Evolutionary conservation across 2,113 vertebrate genomes (phyloP).

Genomic region (Ceuthmochares aereus): DNA sequence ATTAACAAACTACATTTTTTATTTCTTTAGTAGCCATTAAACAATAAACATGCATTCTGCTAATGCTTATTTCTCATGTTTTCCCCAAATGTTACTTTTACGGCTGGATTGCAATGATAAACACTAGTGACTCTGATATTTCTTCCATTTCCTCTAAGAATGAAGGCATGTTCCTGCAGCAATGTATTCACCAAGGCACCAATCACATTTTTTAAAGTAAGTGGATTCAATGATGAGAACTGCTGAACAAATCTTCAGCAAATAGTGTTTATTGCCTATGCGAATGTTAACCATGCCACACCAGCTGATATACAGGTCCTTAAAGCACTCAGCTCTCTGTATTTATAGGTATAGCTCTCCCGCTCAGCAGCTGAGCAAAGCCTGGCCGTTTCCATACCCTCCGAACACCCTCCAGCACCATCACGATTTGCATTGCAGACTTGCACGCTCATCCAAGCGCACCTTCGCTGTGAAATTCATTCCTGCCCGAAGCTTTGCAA

Average conservation of each 20-base stretch:
- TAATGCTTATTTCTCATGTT: conserved; percentile 39
- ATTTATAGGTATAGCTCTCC: conserved; percentile 19
- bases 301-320: conserved; percentile 23
- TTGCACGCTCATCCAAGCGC: accelerated
- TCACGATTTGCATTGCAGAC: neutral
- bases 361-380: neutral
- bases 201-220: conserved; percentile 58
- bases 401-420: conserved; percentile 39
- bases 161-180: neutral
- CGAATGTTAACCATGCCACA: neutral
- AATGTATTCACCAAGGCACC: conserved; percentile 21
- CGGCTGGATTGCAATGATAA: conserved; percentile 22
- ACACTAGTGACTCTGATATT: neutral
- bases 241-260: conserved; percentile 49
- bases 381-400: conserved; percentile 19
- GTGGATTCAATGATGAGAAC: conserved; percentile 58
- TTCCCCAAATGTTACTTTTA: conserved; percentile 45
- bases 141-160: conserved; percentile 42
- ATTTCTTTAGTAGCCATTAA: conserved; percentile 43
- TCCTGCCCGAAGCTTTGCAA: neutral
- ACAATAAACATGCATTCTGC: conserved; percentile 44
- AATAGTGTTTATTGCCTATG: conserved; percentile 58
- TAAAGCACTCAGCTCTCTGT: conserved; percentile 37
- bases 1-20: conserved; percentile 48
- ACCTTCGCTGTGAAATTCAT: neutral